phyloP scores from a whole-genome alignment of 1,140 invertebrate genomes.

The Caenorhabditis elegans region DNA sequence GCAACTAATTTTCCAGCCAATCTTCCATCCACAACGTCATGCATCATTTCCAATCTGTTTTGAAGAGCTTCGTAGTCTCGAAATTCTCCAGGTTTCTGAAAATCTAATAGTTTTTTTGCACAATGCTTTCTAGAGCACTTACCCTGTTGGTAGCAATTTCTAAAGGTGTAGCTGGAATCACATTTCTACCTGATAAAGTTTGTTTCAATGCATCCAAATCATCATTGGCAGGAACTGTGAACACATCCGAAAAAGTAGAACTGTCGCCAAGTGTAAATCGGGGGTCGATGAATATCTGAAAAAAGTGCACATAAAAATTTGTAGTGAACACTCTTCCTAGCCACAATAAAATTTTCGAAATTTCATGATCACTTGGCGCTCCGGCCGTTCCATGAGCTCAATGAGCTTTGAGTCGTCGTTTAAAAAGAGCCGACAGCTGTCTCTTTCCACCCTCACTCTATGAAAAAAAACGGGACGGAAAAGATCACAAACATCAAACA shows the following conservation, averaged over 20 bases:
- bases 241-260: conserved; percentile 83
- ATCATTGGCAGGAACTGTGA: conserved; percentile 63
- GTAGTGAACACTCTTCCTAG: conserved; percentile 68
- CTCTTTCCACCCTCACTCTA: conserved; percentile 7
- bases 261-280: conserved; percentile 80
- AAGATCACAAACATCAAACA: conserved; percentile 7
- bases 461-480: background rate
- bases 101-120: conserved; percentile 1
- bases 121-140: background rate
- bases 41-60: conserved; percentile 56
- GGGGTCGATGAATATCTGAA: conserved; percentile 79
- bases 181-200: background rate
- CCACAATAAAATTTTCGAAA: background rate
- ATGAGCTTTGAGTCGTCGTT: conserved; percentile 48
- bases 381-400: background rate
- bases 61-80: conserved; percentile 56
- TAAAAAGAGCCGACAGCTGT: conserved; percentile 48
- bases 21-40: conserved; percentile 59
- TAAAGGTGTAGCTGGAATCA: conserved; percentile 1
- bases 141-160: background rate
- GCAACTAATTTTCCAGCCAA: conserved; percentile 59
- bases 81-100: conserved; percentile 52
- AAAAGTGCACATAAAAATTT: conserved; percentile 72
- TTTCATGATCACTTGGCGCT: conserved; percentile 41
- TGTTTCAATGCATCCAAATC: conserved; percentile 19